A percentile compares a stretch with the other conserved stretches of the same genome.
These are phyloP conservation scores for Cynocephalus volans DNA, from an alignment of 2,113 vertebrate species.

Conservation along the genomic window DNA sequence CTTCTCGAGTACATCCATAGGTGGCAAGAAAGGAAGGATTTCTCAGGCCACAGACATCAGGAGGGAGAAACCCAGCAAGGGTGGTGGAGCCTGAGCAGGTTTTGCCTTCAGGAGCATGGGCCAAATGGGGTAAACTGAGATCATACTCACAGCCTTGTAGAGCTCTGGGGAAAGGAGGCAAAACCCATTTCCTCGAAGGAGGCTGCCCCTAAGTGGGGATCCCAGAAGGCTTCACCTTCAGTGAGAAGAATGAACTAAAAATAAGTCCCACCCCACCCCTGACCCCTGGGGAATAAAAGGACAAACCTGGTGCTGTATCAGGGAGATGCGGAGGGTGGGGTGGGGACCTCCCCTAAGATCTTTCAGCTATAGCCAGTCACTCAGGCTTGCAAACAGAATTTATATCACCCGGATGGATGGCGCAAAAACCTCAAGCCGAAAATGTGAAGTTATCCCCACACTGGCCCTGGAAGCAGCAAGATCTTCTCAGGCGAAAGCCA, in stretches of 20 bases:
- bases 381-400: too few relatives aligned
- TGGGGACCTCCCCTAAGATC: fast-evolving
- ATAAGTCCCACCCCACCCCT: fast-evolving
- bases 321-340: fast-evolving
- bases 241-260: too few relatives aligned
- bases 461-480: too few relatives aligned
- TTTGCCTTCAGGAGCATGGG: fast-evolving
- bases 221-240: background rate
- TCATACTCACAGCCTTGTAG: background rate
- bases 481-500: background rate
- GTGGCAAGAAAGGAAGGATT: fast-evolving
- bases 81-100: fast-evolving
- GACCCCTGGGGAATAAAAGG: background rate
- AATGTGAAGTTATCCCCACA: fast-evolving
- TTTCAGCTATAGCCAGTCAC: too few relatives aligned
- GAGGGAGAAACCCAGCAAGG: fast-evolving
- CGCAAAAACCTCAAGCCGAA: too few relatives aligned
- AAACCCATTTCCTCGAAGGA: fast-evolving
- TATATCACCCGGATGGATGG: fast-evolving
- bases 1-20: fast-evolving
- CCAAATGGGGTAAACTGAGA: fast-evolving
- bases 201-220: fast-evolving
- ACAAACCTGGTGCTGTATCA: fast-evolving
- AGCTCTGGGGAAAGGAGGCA: background rate
- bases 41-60: fast-evolving